Base-by-base conservation (phyloP, 2,888 invertebrate genomes). In the Dicyrtomina minuta region DNA sequence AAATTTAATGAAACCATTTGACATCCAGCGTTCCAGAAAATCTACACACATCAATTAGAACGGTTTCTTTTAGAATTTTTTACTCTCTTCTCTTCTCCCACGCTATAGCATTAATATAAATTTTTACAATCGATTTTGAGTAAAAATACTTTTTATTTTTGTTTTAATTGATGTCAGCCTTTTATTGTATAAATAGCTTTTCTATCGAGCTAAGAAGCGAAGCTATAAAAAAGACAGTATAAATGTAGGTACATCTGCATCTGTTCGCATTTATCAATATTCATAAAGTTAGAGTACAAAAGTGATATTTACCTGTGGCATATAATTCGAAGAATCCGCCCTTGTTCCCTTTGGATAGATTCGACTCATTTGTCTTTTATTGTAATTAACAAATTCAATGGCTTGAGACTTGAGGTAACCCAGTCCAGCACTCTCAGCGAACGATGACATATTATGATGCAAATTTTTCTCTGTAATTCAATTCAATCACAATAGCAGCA, bases 1-100 rank as follows among this genome's bases (percentile, higher is more conserved):
- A 99, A 99, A 86, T 99, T 99, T 51, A 99, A 86, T 0, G 99
- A 96, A 26, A 99, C 99, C 98, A 87, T 86, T 85, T 99, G 99
- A 83, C 97, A 98, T 73, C 99, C 99, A 44, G 98, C 98, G 85
- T 99, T 99, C 99, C 99, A 99, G 85, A 99, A 99, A 74, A 99
- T 97, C 93, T 96, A 82, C 41, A 80, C 77, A 76, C 51, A 61
- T 58, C 65, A 73, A 46, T 46, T 46, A 15, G 4, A 46, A 17
- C 4, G 15, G 12, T 17, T 46, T 46, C 13, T 17, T 46, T 33
- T 33, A 33, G 4, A 33, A 33, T 3, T 33, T n/a, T n/a, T n/a
- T n/a, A n/a, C n/a, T n/a, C n/a, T n/a, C n/a, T n/a, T n/a, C n/a
- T n/a, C n/a, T n/a, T n/a, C n/a, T n/a, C n/a, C n/a, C n/a, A n/a